phyloP scores from a whole-genome alignment of 2,797 vertebrate species.

The Gymnocypris eckloni region DNA sequence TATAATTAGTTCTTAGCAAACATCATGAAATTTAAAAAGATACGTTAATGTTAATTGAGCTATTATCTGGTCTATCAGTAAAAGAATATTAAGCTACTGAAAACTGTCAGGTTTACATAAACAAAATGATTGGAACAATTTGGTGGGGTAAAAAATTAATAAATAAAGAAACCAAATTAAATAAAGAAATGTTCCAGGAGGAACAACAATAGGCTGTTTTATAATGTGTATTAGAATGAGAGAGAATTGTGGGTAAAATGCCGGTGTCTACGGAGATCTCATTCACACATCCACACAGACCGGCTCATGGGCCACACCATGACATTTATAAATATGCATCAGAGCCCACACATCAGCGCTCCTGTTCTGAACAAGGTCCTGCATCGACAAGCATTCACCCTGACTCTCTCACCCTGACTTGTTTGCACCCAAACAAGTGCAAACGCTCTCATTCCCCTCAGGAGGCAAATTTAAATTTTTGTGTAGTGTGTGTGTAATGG shows the following conservation, averaged over 20 bases:
- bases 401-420: slow-evolving; percentile 10
- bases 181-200: background rate
- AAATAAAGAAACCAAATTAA: background rate
- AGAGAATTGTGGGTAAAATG: slow-evolving; percentile 32
- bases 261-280: slow-evolving; percentile 26
- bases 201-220: slow-evolving; percentile 23
- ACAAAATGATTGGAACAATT: background rate
- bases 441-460: slow-evolving; percentile 37
- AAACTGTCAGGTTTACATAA: slow-evolving; percentile 18
- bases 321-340: slow-evolving; percentile 63
- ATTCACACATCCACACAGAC: slow-evolving; percentile 46
- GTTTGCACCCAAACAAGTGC: slow-evolving; percentile 38
- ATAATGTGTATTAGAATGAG: background rate
- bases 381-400: slow-evolving; percentile 34
- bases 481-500: slow-evolving; percentile 21
- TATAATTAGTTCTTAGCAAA: background rate
- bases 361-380: slow-evolving; percentile 45
- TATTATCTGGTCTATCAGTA: background rate
- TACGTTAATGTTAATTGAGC: background rate
- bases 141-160: background rate
- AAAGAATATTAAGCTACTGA: background rate
- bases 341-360: slow-evolving; percentile 50
- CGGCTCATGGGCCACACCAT: slow-evolving; percentile 35
- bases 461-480: slow-evolving; percentile 33
- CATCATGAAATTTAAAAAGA: background rate